Evolutionary conservation across 2,113 vertebrate species (phyloP).

Genomic region (pig (Sus scrofa)): T2T-Sscrofa CM000821.6:9018501-9019000

Average conservation of each 20-base stretch:
- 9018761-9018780: neutral
- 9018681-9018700: neutral
- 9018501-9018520: neutral
- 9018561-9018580: neutral
- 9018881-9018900: neutral
- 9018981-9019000: neutral
- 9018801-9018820: neutral
- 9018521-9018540: neutral
- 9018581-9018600: no score
- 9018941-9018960: neutral
- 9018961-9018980: neutral
- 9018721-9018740: neutral
- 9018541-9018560: neutral
- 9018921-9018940: neutral
- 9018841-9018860: neutral
- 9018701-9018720: neutral
- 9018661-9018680: neutral
- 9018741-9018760: rapidly evolving
- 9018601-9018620: no score
- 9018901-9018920: neutral
- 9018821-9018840: neutral
- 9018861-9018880: neutral
- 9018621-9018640: neutral
- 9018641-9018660: neutral
- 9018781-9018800: neutral